Evolutionary conservation across 2,888 invertebrate genomes (phyloP).

Genomic region (Deilephila elpenor): DNA sequence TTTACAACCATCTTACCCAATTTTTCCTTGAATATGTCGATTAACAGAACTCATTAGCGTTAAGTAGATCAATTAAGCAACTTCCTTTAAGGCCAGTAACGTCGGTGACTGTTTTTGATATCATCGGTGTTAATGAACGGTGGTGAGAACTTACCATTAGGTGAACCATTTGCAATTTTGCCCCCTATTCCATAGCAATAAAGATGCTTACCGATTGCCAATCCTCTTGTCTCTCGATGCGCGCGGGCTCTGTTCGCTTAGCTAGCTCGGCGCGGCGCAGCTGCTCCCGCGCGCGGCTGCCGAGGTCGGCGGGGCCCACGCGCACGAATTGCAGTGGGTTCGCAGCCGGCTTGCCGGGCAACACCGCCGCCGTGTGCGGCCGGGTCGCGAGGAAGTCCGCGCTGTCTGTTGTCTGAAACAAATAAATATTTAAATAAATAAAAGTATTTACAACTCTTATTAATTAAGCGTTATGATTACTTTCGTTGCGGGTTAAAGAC

Average conservation of each 20-base stretch:
- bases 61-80: too few species aligned
- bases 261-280: conserved; percentile 93
- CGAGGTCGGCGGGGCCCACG: conserved; percentile 94
- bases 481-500: too few species aligned
- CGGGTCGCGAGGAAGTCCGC: conserved; percentile 81
- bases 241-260: conserved; percentile 91
- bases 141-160: too few species aligned
- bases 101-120: too few species aligned
- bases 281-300: conserved; percentile 93
- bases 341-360: conserved; percentile 92
- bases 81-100: too few species aligned
- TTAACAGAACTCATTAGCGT: too few species aligned
- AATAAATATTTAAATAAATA: background rate
- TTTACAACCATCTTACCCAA: too few species aligned
- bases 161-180: too few species aligned
- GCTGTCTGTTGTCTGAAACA: conserved; percentile 77
- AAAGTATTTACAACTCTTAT: too few species aligned
- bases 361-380: conserved; percentile 86
- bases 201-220: conserved; percentile 92
- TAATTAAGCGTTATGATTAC: too few species aligned
- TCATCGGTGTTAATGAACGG: too few species aligned
- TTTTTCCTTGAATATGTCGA: too few species aligned
- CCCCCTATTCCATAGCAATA: background rate
- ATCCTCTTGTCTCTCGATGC: conserved; percentile 93
- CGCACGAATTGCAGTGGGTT: conserved; percentile 96